These are phyloP conservation scores for Theretra japonica DNA, from an alignment of 2,888 invertebrate species.

Conservation along the genomic window DNA sequence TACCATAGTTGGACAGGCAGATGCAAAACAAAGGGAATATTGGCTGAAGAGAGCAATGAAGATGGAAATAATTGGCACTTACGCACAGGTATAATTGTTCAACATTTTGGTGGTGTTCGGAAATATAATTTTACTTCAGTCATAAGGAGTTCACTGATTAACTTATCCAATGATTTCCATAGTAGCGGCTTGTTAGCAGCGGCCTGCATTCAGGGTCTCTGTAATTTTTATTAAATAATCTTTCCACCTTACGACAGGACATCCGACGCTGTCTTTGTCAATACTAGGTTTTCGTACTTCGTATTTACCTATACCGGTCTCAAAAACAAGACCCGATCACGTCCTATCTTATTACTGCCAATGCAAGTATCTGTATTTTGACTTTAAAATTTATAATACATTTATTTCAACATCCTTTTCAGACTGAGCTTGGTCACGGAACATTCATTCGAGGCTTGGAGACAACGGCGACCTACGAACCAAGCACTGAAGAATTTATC, in stretches of 20 bases:
- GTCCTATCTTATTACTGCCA: too few species aligned
- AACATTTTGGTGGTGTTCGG: neutral
- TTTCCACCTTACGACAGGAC: too few species aligned
- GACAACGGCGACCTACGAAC: constrained; percentile 96
- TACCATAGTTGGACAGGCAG: constrained; percentile 93
- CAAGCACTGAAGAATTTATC: constrained; percentile 92
- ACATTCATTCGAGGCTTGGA: constrained; percentile 96
- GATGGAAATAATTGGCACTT: constrained; percentile 95
- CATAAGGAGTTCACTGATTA: too few species aligned
- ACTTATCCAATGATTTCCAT: too few species aligned
- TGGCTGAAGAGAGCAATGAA: constrained; percentile 93
- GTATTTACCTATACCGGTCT: too few species aligned
- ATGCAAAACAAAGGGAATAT: constrained; percentile 91
- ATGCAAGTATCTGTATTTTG: neutral
- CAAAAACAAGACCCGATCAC: too few species aligned
- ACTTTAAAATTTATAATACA: neutral
- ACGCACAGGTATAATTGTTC: constrained; percentile 89
- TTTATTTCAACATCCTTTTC: constrained; percentile 42
- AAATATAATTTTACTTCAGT: neutral
- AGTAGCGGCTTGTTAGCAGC: too few species aligned
- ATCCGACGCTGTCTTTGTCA: too few species aligned
- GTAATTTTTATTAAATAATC: too few species aligned
- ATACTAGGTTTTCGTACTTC: too few species aligned
- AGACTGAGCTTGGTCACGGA: constrained; percentile 98
- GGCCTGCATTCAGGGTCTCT: too few species aligned